These are phyloP conservation scores for Amblyteles armatorius DNA, from an alignment of 2,888 invertebrate genomes.

Conservation along the genomic window DNA sequence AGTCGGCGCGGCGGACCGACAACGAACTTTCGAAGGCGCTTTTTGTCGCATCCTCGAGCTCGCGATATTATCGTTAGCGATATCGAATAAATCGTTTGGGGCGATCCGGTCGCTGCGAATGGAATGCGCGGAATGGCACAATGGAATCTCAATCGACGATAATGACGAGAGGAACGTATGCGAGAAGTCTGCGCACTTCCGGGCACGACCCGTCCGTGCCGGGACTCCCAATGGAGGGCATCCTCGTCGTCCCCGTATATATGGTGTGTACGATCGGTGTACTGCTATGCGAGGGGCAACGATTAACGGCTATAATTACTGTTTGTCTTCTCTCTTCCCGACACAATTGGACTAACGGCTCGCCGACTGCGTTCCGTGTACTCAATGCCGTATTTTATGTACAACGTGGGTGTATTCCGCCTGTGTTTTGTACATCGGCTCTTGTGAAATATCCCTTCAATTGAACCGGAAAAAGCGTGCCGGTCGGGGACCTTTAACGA, in stretches of 20 bases:
- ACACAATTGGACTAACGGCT: conserved; percentile 64
- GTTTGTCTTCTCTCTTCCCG: conserved; percentile 70
- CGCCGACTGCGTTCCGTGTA: conserved; percentile 19
- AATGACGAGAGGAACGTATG: conserved; percentile 35
- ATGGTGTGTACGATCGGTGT: conserved; percentile 9
- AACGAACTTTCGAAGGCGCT: conserved; percentile 16
- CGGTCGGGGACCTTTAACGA: not conserved
- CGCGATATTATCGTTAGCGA: conserved; percentile 3
- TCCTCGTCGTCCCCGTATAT: conserved; percentile 32
- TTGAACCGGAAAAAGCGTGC: conserved; percentile 45
- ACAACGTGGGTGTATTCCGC: conserved; percentile 41
- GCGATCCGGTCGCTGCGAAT: conserved; percentile 36
- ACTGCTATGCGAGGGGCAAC: conserved; percentile 66
- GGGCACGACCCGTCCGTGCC: conserved; percentile 50
- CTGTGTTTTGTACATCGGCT: conserved; percentile 14
- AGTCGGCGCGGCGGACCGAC: not conserved
- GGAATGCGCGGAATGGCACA: conserved; percentile 29
- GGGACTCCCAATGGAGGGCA: conserved; percentile 61
- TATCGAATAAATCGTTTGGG: conserved; percentile 31
- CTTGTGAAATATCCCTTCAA: conserved; percentile 37
- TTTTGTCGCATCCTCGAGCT: not conserved
- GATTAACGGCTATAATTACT: conserved; percentile 76
- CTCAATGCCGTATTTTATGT: conserved; percentile 6
- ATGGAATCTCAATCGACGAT: conserved; percentile 57
- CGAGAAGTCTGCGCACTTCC: conserved; percentile 64